A percentile compares a stretch with the other conserved stretches of the same genome.
Evolutionary conservation across 2,888 invertebrate genomes (phyloP).

Genomic region (Tinea trinotella): DNA sequence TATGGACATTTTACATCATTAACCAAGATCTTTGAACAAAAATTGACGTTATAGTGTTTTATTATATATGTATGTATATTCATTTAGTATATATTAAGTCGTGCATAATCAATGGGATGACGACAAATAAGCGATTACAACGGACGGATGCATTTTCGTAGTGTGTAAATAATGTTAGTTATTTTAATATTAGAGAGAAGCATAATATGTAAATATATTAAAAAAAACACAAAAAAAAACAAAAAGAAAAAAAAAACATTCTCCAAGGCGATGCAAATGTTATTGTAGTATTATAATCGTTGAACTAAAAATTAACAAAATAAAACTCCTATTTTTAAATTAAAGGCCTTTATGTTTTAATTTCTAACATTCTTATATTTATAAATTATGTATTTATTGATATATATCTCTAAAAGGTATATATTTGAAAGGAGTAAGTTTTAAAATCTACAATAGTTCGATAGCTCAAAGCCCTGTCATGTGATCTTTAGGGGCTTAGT

Average conservation of each 20-base stretch:
- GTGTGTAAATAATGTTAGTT: neutral
- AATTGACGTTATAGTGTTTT: no score
- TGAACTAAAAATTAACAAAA: neutral
- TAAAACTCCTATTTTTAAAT: neutral
- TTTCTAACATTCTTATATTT: neutral
- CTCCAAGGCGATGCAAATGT: neutral
- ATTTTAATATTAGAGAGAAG: neutral
- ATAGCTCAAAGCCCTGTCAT: no score
- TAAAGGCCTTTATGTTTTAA: neutral
- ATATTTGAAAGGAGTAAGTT: no score
- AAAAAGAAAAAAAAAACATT: neutral
- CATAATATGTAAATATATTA: no score
- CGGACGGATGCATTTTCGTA: neutral
- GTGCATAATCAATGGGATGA: neutral
- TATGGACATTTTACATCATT: no score
- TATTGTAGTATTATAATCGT: neutral
- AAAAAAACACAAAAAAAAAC: neutral
- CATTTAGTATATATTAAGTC: neutral
- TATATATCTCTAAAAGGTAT: no score
- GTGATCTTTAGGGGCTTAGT: no score
- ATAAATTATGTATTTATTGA: no score
- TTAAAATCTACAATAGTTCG: no score
- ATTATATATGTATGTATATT: neutral
- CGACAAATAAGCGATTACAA: neutral
- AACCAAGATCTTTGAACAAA: no score